Evolutionary conservation across 2,888 invertebrate genomes (phyloP).

Genomic region (Notocelia uddmanniana): DNA sequence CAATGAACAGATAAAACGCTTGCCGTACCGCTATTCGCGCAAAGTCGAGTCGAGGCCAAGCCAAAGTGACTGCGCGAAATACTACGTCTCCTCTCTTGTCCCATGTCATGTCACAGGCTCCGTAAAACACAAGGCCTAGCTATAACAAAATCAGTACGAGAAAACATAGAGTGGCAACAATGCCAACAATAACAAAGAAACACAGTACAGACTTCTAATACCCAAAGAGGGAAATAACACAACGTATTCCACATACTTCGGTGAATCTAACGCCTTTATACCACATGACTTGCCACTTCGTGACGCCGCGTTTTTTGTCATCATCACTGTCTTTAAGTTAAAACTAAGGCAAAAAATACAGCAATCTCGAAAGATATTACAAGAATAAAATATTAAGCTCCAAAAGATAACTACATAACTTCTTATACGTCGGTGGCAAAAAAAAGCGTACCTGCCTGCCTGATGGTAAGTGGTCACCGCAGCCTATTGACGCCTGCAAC

Average conservation of each 20-base stretch:
- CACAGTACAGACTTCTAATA: background rate
- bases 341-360: background rate
- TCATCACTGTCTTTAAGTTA: constrained; percentile 1
- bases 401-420: background rate
- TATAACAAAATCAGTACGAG: no score
- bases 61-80: no score
- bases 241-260: constrained; percentile 7
- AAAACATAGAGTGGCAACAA: no score
- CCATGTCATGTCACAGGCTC: no score
- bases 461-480: no score
- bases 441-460: no score
- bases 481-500: no score
- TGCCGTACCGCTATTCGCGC: no score
- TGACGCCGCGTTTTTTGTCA: constrained; percentile 22
- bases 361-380: background rate
- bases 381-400: background rate
- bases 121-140: no score
- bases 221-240: constrained; percentile 1
- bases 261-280: constrained; percentile 18
- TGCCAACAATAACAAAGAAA: background rate
- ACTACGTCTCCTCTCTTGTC: no score
- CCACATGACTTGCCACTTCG: constrained; percentile 20
- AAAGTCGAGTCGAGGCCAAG: no score
- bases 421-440: background rate
- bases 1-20: no score